Base-by-base conservation (phyloP, 2,113 vertebrate genomes). In the Oncorhynchus kisutch region DNA sequence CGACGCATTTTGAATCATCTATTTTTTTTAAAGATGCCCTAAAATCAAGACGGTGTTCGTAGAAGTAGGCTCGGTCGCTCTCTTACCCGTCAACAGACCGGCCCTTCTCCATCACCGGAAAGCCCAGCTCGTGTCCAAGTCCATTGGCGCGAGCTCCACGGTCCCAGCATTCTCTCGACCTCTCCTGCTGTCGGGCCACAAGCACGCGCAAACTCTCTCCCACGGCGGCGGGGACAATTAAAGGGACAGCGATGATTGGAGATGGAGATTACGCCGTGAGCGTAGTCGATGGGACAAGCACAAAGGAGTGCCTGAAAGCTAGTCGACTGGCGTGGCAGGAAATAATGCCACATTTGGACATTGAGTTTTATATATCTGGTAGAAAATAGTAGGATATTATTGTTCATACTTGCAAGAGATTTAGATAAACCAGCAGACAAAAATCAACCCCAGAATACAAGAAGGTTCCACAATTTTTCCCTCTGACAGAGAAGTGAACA, bases 101-200 rank as follows among this genome's bases (percentile, higher is more conserved):
- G 80, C 71, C 4, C 71, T 74, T 86, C 88, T 87, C 90, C 90
- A 90, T 90, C 91, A 76, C 78, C 72, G 73, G 18, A 27, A 57
- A 66, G 76, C 81, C 71, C 60, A 54, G 20, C 45, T 69, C 60
- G 81, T 18, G 39, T 83, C 77, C 84, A 78, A 85, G 82, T 11
- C 16, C 59, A 80, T 83, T 87, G 72, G 83, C 74, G 78, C 80
- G 29, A 86, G 59, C 83, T 89, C 86, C 86, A 86, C 89, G 78
- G 87, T 86, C 82, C 89, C 90, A 88, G 81, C 90, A 34, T 78
- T 87, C 73, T 71, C 70, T 57, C 85, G 88, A 90, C 90, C 91
- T 85, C 81, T 84, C 83, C 88, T 82, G 84, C 84, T 86, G 85
- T 81, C 84, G 76, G 86, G 77, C 88, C 86, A 85, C 88, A 83